phyloP scores from a whole-genome alignment of 1,140 invertebrate species.

The Hestina assimilis region DNA sequence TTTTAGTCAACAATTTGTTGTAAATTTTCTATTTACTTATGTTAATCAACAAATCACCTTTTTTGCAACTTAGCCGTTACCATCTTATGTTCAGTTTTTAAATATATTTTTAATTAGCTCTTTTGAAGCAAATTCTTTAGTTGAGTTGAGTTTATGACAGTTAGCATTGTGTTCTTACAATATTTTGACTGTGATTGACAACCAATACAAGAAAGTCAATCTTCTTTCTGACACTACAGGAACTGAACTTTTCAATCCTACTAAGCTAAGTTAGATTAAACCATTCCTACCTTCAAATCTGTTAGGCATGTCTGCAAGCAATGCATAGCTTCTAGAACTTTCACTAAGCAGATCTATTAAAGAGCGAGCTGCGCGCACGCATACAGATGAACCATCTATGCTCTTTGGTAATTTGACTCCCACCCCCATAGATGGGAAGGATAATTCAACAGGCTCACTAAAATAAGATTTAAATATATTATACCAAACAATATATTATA shows the following conservation, averaged over 20 bases:
- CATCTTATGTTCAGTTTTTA: background rate
- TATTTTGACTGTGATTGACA: too few species aligned
- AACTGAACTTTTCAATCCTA: too few species aligned
- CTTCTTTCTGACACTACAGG: too few species aligned
- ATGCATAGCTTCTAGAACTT: slow-evolving; percentile 42
- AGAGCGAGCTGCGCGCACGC: slow-evolving; percentile 57
- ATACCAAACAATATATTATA: too few species aligned
- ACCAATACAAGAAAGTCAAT: too few species aligned
- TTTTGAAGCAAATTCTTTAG: too few species aligned
- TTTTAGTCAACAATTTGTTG: background rate
- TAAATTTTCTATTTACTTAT: background rate
- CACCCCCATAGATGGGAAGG: slow-evolving; percentile 55
- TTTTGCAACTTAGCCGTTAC: background rate
- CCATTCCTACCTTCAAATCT: slow-evolving; percentile 47
- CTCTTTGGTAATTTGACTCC: slow-evolving; percentile 53
- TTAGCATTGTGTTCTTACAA: too few species aligned
- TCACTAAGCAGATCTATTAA: slow-evolving; percentile 66
- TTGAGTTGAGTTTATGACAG: too few species aligned
- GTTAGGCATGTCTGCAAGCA: slow-evolving; percentile 46
- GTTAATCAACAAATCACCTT: too few species aligned
- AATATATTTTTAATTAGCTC: too few species aligned
- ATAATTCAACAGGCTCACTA: slow-evolving; percentile 60
- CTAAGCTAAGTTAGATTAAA: background rate
- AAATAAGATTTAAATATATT: slow-evolving; percentile 11
- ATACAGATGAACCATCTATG: slow-evolving; percentile 54